Base-by-base conservation (phyloP, 2,797 vertebrate species). In the Myripristis jacobus region DNA sequence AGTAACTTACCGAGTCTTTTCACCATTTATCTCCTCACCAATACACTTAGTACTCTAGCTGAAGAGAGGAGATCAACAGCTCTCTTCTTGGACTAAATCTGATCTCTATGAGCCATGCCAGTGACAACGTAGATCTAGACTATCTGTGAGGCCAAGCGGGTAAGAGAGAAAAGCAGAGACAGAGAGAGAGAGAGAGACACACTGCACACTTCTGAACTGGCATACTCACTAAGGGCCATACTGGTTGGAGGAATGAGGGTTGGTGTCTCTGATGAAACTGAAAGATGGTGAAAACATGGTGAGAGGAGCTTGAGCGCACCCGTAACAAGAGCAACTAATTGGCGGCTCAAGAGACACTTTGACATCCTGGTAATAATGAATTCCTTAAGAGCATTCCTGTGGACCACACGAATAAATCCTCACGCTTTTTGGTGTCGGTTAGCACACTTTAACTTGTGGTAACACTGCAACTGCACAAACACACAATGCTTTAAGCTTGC, bases 201-300 rank as follows among this genome's bases (percentile, higher is more conserved):
- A 86, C 75, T 55, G 46, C 72, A 75, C 60, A 62, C 91, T 71
- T 77, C 73, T 53, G 58, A 68, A 80, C 83, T 69, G 90, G 86
- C 71, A 94, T 95, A 95, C 94, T 95, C 94, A 95, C 94, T 94
- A 93, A 79, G 75, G 75, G 87, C 84, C 81, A 89, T 60, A 84
- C 54, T 92, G 91, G 92, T 93, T 84, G 93, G 73, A 85, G 88
- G 87, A 67, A 88, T 85, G 89, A 90, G 71, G 79, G 93, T 81
- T 68, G 93, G 86, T 67, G 75, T 85, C 92, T 85, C 87, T 78
- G 94, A 84, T 75, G 93, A 87, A 87, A 91, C 94, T 94, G 93
- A 79, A 94, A 94, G 87, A 94, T 84, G 92, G 90, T 87, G 87
- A 93, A 75, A 91, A 93, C 70, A 93, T 71, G 75, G 79, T 94